Conservation (phyloP, 2,888 invertebrate genomes). For the Harpalus rubripes region DNA sequence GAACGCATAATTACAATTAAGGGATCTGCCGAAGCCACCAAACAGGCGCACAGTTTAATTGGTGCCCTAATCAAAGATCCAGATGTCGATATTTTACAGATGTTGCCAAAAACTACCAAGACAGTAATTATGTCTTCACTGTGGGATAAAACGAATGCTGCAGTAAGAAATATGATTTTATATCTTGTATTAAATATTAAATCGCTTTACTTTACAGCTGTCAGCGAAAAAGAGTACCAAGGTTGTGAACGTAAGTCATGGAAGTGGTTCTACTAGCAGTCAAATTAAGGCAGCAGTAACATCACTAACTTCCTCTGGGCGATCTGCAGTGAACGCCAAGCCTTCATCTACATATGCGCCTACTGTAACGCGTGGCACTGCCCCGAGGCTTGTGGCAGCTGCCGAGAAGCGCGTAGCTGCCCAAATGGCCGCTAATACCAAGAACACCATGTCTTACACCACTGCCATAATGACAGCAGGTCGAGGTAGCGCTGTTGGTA, state of each 20-base stretch:
- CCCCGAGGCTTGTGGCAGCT: conserved; percentile 81
- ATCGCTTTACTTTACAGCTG: conserved; percentile 42
- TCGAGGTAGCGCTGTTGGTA: conserved; percentile 71
- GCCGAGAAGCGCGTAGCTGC: conserved; percentile 78
- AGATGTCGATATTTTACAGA: conserved; percentile 92
- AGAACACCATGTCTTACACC: conserved; percentile 81
- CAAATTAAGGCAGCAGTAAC: conserved; percentile 70
- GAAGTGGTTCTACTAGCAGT: conserved; percentile 70
- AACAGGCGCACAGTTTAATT: conserved; percentile 95
- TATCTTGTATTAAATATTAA: conserved; percentile 4
- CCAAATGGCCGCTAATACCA: conserved; percentile 77
- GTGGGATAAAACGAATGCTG: conserved; percentile 81
- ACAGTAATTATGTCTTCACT: conserved; percentile 79
- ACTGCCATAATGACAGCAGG: conserved; percentile 80
- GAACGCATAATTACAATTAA: conserved; percentile 97
- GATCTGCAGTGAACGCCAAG: conserved; percentile 57
- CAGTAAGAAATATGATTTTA: conserved; percentile 74
- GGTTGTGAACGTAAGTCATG: conserved; percentile 56
- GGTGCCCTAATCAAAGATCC: conserved; percentile 96
- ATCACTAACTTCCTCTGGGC: conserved; percentile 69
- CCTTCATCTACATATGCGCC: conserved; percentile 70
- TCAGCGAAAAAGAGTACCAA: conserved; percentile 60
- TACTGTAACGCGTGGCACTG: conserved; percentile 75
- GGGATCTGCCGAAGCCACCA: conserved; percentile 94
- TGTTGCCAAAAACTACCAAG: conserved; percentile 83